Evolutionary conservation across 2,797 vertebrate species (phyloP), one percentile per base, ranked within the genome.

Genomic region (Chanos chanos): DNA sequence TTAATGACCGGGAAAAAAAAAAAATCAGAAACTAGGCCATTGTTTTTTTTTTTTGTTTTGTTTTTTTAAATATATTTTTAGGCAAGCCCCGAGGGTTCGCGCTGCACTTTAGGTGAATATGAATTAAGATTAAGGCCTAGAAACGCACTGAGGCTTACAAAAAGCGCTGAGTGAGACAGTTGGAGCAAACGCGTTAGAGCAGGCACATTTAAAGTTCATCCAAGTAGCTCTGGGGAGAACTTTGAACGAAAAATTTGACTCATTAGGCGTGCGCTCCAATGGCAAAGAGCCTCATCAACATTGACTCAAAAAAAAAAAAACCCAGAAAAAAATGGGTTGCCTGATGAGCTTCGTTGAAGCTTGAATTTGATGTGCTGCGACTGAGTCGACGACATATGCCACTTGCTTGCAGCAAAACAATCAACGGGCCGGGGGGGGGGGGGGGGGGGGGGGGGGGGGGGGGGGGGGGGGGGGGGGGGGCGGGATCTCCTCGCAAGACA

Each of bases 131-230:
- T 36, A 33, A 40, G 65, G 56, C 60, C 55, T 21, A 61, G 70
- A 80, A 64, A 78, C n/a, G 61, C 64, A 67, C 4, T 10, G 37
- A 65, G 74, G 77, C 74, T 64, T 65, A 78, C 39, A 53, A 39
- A 25, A 31, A 77, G 58, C 47, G 69, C 72, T 54, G 30, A 59
- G 66, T 56, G 61, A 72, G 63, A 69, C 25, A 4, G 63, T 27
- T 19, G 47, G 21, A 10, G 25, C n/a, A 12, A 1, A 19, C 5
- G 33, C 7, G 5, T 21, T 16, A 28, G 19, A n/a, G 16, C 36
- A 6, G 2, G 27, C 19, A 64, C 34, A 9, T 5, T 62, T 30
- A 30, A 63, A 70, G 67, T 61, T 71, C 18, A 13, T 37, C 10
- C 41, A 15, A 43, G 36, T 21, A 12, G 40, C 45, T 36, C n/a